phyloP scores from a whole-genome alignment of 64 coral and sea anemone species.

The Dendronephthya gigantea region DNA sequence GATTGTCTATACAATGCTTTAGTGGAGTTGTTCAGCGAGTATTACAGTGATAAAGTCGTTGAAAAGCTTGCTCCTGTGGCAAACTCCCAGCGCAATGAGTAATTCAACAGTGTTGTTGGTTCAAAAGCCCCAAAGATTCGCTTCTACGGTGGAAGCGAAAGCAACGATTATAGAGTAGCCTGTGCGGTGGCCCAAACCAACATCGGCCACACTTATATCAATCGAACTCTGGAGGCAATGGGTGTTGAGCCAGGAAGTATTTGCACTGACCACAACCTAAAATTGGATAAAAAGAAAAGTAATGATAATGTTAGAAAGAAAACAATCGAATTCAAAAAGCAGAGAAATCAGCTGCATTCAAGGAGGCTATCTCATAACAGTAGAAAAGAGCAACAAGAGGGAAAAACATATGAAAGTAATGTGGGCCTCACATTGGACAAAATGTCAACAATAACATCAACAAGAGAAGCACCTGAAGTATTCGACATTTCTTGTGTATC shows the following conservation, averaged over 20 bases:
- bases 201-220: background rate
- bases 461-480: background rate
- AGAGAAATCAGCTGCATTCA: conserved; percentile 4
- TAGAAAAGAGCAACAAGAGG: background rate
- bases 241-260: conserved; percentile 9
- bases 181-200: conserved; percentile 4
- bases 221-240: conserved; percentile 14
- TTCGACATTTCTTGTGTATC: background rate
- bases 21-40: too few relatives aligned
- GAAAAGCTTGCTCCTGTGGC: background rate
- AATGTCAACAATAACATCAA: background rate
- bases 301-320: conserved; percentile 20
- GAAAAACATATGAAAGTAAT: conserved; percentile 16
- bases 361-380: background rate
- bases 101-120: background rate
- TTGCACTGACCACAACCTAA: background rate
- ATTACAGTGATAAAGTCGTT: background rate
- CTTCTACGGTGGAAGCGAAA: background rate
- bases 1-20: too few relatives aligned
- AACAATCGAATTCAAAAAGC: conserved; percentile 21
- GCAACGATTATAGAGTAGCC: background rate
- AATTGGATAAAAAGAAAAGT: conserved; percentile 24
- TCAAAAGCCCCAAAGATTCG: background rate
- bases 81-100: conserved; percentile 4
- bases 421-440: conserved; percentile 18